A percentile compares a stretch with the other conserved stretches of the same genome.
phyloP scores from a whole-genome alignment of 2,797 vertebrate species.

The Lepilemur septentrionalis region DNA sequence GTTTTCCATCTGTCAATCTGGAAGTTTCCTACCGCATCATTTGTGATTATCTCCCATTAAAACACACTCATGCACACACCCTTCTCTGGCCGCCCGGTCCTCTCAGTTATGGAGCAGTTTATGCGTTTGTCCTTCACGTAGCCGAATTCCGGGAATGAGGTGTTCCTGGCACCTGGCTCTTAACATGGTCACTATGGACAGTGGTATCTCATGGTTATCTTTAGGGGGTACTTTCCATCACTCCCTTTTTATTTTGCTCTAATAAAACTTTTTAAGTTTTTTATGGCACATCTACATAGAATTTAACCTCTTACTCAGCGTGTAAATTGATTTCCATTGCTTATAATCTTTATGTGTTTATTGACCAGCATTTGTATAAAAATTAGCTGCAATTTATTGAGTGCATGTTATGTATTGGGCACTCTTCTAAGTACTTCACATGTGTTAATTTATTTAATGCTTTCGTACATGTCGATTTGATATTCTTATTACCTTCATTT shows the following conservation, averaged over 20 bases:
- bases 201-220: not conserved
- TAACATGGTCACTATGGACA: not conserved
- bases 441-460: not conserved
- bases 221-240: not conserved
- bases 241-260: not conserved
- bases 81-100: not conserved
- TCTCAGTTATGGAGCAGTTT: not conserved
- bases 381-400: not conserved
- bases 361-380: not conserved
- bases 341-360: not conserved
- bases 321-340: not conserved
- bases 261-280: not conserved
- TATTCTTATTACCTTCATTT: not conserved
- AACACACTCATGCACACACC: not conserved
- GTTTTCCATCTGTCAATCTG: not conserved
- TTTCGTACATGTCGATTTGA: not conserved
- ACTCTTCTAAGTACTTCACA: not conserved
- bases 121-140: not conserved
- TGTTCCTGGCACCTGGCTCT: not conserved
- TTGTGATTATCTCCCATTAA: not conserved
- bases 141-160: not conserved
- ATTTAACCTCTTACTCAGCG: not conserved
- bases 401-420: accelerated
- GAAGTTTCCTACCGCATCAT: not conserved
- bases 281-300: not conserved